Percentiles rank a stretch among this genome's conserved stretches.
Conservation (phyloP, 2,888 invertebrate species). For the Branchipolynoe longqiensis region DNA sequence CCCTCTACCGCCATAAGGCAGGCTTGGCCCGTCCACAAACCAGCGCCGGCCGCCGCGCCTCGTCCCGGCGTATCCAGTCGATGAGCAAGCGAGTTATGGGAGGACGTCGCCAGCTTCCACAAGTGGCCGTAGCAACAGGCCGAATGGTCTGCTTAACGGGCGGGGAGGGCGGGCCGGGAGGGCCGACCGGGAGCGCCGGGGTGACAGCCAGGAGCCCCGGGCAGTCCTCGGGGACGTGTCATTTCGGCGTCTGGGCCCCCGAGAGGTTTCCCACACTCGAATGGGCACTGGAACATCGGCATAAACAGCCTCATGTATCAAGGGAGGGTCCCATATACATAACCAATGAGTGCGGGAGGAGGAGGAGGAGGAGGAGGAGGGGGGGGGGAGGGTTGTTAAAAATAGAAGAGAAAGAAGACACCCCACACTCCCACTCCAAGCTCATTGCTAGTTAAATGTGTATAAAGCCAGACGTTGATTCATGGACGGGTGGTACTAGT, state of each 20-base stretch:
- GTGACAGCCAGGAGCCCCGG: background rate
- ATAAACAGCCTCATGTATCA: background rate
- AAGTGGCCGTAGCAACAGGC: background rate
- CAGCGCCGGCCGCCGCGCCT: too few species aligned
- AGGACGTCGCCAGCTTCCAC: too few species aligned
- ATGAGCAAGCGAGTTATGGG: background rate
- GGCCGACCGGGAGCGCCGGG: too few species aligned
- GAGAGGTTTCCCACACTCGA: slow-evolving; percentile 20
- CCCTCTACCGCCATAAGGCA: too few species aligned
- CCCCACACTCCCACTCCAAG: background rate
- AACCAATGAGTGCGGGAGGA: slow-evolving; percentile 21
- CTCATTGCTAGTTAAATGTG: slow-evolving; percentile 33
- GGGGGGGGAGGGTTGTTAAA: too few species aligned
- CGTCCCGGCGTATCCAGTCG: background rate
- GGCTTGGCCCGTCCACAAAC: too few species aligned
- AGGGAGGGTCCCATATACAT: background rate
- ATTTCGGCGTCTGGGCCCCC: slow-evolving; percentile 26
- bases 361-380: too few species aligned
- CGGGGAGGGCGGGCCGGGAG: background rate
- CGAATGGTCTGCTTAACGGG: background rate
- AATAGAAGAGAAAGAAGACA: too few species aligned
- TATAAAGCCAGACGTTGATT: background rate
- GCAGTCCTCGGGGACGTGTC: background rate
- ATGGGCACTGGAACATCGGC: background rate
- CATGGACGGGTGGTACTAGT: too few species aligned